Conservation (phyloP, 1,140 invertebrate species). For the Meteorus sp. region DNA sequence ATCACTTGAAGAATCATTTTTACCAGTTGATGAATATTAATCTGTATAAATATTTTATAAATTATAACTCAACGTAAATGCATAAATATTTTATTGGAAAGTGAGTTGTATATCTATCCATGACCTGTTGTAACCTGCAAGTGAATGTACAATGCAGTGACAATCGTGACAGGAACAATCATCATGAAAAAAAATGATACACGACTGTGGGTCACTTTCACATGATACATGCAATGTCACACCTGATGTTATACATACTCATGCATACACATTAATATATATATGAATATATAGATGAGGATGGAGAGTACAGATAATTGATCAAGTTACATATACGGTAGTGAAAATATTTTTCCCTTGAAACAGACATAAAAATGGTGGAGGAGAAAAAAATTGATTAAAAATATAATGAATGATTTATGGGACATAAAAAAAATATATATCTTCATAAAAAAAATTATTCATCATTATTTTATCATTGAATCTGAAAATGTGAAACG, state of each 20-base stretch:
- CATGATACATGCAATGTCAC: neutral
- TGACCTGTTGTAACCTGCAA: no score
- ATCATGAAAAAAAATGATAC: conserved; percentile 33
- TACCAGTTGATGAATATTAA: no score
- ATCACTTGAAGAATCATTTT: no score
- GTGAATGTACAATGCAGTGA: conserved; percentile 5
- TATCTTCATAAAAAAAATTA: neutral
- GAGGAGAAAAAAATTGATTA: neutral
- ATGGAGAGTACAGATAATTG: no score
- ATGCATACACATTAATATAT: no score
- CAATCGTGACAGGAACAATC: conserved; percentile 29
- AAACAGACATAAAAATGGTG: neutral
- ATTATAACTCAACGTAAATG: no score
- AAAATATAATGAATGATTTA: no score
- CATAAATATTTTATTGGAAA: no score
- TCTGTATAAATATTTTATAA: no score
- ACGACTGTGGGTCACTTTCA: conserved; percentile 14
- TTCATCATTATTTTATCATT: conserved; percentile 17
- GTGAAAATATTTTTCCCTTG: neutral
- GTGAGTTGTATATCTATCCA: no score
- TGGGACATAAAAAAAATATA: neutral
- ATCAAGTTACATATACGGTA: no score
- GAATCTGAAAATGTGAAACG: conserved; percentile 18
- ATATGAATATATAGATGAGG: no score
- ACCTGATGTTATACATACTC: neutral